Percentiles rank a stretch among this genome's conserved stretches.
Conservation (phyloP, 92 coral and sea anemone species). For the Isaurus tuberculatus region DNA sequence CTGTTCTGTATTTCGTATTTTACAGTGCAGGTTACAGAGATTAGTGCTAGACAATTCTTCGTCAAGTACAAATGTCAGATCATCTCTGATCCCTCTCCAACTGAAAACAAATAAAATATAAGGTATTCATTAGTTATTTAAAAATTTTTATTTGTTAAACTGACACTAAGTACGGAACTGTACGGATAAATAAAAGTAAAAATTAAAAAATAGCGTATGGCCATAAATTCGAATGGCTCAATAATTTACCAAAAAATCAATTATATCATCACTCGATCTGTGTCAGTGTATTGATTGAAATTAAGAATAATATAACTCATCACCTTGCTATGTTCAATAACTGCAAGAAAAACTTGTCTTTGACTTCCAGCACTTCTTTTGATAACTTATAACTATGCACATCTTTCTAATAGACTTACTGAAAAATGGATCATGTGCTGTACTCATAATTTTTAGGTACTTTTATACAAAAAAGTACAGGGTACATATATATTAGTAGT, state of each 20-base stretch:
- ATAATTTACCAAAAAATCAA: slow-evolving; percentile 1
- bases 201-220: not conserved
- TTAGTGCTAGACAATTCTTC: slow-evolving; percentile 4
- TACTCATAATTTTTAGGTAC: not conserved
- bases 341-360: slow-evolving; percentile 26
- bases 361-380: slow-evolving; percentile 16
- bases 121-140: not conserved
- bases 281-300: slow-evolving; percentile 8
- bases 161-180: not conserved
- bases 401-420: slow-evolving; percentile 17
- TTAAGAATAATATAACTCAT: not conserved
- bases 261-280: slow-evolving; percentile 17
- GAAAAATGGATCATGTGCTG: not conserved
- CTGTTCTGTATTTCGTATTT: not conserved
- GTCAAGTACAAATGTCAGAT: slow-evolving; percentile 2
- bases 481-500: not conserved
- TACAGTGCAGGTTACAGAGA: not conserved
- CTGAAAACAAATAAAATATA: not conserved
- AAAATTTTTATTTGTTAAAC: slow-evolving; percentile 5
- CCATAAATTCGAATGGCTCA: not conserved
- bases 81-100: slow-evolving; percentile 6
- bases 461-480: not conserved
- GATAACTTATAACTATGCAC: slow-evolving; percentile 12
- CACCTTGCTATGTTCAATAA: slow-evolving; percentile 25
- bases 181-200: not conserved